These are phyloP conservation scores for Drosophila nr. fundita DNA, from an alignment of 2,888 invertebrate species.

Conservation along the genomic window DNA sequence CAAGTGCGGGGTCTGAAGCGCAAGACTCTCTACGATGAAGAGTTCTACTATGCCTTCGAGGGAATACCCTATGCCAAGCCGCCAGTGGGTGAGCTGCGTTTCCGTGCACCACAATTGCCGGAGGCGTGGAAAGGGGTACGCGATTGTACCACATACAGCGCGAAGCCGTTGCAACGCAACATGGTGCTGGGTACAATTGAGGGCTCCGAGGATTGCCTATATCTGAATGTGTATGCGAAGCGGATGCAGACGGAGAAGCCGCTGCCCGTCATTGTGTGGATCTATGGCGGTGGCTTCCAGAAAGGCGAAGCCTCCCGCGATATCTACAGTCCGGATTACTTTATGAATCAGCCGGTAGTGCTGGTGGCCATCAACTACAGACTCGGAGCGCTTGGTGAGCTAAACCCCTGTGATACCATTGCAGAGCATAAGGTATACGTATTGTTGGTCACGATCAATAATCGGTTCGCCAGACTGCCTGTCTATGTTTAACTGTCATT, in stretches of 20 bases:
- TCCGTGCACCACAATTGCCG: conserved; percentile 84
- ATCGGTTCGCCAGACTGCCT: background rate
- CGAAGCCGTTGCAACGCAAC: conserved; percentile 81
- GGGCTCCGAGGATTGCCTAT: conserved; percentile 86
- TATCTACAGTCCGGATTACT: conserved; percentile 85
- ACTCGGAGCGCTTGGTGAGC: conserved; percentile 85
- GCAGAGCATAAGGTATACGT: background rate
- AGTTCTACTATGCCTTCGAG: conserved; percentile 81
- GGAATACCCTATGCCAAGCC: conserved; percentile 84
- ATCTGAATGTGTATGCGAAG: conserved; percentile 85
- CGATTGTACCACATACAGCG: conserved; percentile 83
- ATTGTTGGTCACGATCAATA: background rate
- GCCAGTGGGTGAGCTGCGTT: conserved; percentile 81
- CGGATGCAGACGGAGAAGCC: conserved; percentile 63
- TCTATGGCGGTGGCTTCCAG: conserved; percentile 86
- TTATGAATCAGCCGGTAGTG: conserved; percentile 85
- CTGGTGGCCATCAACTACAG: conserved; percentile 85
- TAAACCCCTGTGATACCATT: background rate
- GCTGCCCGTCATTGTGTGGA: conserved; percentile 85
- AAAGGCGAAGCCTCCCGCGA: conserved; percentile 84
- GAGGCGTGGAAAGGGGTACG: conserved; percentile 84
- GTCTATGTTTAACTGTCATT: background rate
- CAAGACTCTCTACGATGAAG: conserved; percentile 70
- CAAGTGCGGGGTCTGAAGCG: conserved; percentile 77
- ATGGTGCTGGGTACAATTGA: conserved; percentile 69